Evolutionary conservation across 2,797 vertebrate species (phyloP).

Genomic region (Balearica regulorum): DNA sequence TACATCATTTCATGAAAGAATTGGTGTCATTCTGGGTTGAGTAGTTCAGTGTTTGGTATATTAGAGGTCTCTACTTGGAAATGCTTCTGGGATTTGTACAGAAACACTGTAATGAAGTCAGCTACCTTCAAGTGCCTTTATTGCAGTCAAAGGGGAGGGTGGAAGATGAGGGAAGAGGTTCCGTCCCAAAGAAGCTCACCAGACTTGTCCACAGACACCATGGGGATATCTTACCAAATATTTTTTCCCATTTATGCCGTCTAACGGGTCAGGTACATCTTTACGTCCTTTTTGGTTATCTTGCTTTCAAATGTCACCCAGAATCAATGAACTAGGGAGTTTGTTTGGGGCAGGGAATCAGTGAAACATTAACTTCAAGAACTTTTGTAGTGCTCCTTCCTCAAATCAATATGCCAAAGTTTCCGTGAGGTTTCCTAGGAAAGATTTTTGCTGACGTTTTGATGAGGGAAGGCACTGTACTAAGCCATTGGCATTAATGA

Average conservation of each 20-base stretch:
- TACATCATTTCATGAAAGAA: not conserved
- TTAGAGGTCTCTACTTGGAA: not conserved
- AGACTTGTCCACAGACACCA: fast-evolving
- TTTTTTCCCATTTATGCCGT: not conserved
- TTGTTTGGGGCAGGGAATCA: not conserved
- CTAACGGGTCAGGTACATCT: not conserved
- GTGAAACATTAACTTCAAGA: not conserved
- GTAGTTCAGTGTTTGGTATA: not conserved
- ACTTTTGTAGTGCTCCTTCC: not conserved
- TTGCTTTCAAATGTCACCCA: not conserved
- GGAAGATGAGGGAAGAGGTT: not conserved
- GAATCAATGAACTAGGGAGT: not conserved
- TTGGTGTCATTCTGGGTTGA: fast-evolving
- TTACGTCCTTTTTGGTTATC: not conserved
- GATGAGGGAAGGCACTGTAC: not conserved
- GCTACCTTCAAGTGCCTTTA: not conserved
- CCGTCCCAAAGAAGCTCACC: not conserved
- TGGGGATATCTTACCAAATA: not conserved
- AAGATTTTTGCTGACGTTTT: not conserved
- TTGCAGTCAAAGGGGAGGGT: not conserved
- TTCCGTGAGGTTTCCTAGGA: not conserved
- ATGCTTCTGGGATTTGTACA: not conserved
- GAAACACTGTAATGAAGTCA: not conserved
- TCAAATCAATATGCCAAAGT: not conserved
- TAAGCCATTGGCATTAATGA: not conserved